Conservation (phyloP, 2,888 invertebrate species). For the Tetramorium bicarinatum region DNA sequence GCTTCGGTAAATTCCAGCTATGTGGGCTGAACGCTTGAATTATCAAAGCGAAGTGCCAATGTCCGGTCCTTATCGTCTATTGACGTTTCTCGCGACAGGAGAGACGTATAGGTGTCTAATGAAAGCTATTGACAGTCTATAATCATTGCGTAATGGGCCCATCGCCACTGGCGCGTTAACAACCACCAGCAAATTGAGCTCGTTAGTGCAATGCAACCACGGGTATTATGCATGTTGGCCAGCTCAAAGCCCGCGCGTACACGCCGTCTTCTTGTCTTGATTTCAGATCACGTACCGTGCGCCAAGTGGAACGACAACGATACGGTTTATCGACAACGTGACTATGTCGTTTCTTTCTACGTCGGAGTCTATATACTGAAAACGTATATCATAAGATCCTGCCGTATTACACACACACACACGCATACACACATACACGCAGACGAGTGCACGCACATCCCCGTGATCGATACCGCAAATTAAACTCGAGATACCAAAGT, state of each 20-base stretch:
- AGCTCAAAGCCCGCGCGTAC: conserved; percentile 41
- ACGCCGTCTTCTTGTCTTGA: conserved; percentile 17
- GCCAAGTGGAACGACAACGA: conserved; percentile 51
- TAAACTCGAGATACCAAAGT: conserved; percentile 14
- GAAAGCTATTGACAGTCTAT: conserved; percentile 64
- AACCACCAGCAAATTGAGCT: conserved; percentile 64
- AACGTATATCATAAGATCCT: conserved; percentile 18
- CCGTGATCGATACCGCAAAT: conserved; percentile 18
- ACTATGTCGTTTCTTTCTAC: conserved; percentile 46
- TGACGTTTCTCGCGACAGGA: conserved; percentile 59
- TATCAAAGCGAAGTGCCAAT: conserved; percentile 2
- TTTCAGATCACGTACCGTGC: conserved; percentile 40
- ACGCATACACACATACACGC: not conserved
- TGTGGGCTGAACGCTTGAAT: conserved; percentile 20
- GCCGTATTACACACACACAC: not conserved
- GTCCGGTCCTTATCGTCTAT: conserved; percentile 47
- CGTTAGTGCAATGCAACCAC: conserved; percentile 62
- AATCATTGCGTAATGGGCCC: conserved; percentile 60
- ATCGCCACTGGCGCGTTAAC: conserved; percentile 60
- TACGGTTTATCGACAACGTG: conserved; percentile 52
- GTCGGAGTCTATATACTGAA: not conserved
- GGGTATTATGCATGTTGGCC: conserved; percentile 57
- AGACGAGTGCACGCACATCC: not conserved
- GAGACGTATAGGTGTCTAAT: conserved; percentile 63
- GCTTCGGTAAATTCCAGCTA: not conserved